Evolutionary conservation across 2,113 vertebrate genomes (phyloP).

Genomic region (Harpagus bidentatus): DNA sequence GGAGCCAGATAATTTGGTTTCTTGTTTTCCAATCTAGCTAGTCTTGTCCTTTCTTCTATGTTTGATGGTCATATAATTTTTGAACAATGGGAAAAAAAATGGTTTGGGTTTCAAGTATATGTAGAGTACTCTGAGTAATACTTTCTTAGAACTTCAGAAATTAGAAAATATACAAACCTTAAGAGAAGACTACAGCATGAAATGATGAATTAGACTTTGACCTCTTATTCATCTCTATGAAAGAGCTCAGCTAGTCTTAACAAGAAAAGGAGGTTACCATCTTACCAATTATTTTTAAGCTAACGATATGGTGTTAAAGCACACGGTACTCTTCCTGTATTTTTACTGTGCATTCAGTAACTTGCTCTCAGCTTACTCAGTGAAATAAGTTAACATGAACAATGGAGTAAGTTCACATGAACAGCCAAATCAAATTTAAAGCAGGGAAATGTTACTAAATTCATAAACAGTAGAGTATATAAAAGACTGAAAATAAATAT

Average conservation of each 20-base stretch:
- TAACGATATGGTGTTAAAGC: neutral
- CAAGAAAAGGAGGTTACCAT: neutral
- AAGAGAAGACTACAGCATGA: neutral
- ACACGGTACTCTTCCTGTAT: neutral
- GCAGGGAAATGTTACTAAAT: neutral
- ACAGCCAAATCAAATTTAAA: neutral
- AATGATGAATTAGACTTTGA: neutral
- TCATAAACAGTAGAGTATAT: neutral
- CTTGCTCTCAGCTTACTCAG: neutral
- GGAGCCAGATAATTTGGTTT: neutral
- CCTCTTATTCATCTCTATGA: neutral
- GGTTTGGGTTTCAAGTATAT: neutral
- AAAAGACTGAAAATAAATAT: neutral
- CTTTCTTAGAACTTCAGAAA: neutral
- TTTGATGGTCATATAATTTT: neutral
- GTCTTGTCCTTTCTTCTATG: neutral
- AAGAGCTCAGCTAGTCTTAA: neutral
- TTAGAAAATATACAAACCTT: neutral
- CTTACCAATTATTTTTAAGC: neutral
- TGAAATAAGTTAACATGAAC: neutral
- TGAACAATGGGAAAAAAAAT: neutral
- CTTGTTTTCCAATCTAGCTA: neutral
- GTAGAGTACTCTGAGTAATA: neutral
- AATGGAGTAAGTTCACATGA: neutral
- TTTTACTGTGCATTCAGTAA: neutral